Percentiles rank a stretch among this genome's conserved stretches.
Conservation (phyloP, 2,888 invertebrate genomes). For the Drosophila kokeensis region DNA sequence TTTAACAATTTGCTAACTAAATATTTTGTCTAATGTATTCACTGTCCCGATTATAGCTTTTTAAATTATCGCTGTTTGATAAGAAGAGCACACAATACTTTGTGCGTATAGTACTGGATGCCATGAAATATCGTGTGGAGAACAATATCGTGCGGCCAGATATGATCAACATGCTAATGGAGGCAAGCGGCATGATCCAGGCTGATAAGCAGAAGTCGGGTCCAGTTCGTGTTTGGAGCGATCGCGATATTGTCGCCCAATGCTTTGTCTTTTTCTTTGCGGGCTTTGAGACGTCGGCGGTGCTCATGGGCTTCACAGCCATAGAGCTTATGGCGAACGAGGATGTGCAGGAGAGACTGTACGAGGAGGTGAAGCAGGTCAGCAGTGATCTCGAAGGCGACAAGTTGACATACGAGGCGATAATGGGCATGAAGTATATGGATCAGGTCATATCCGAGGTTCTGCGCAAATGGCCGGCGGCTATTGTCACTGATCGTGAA, state of each 20-base stretch:
- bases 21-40: not conserved
- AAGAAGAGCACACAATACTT: conserved; percentile 83
- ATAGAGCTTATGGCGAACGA: conserved; percentile 87
- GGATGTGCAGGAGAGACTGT: conserved; percentile 87
- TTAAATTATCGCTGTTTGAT: conserved; percentile 82
- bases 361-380: conserved; percentile 86
- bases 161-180: conserved; percentile 87
- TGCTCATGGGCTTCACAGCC: conserved; percentile 86
- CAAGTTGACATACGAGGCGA: conserved; percentile 86
- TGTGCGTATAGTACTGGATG: conserved; percentile 83
- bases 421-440: conserved; percentile 87
- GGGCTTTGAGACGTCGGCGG: conserved; percentile 86
- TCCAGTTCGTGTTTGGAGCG: conserved; percentile 80
- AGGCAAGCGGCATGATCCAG: conserved; percentile 84
- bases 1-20: not conserved
- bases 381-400: conserved; percentile 84
- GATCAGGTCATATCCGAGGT: conserved; percentile 87
- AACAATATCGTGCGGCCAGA: conserved; percentile 86
- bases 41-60: conserved; percentile 41
- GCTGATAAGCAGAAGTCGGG: conserved; percentile 64
- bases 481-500: conserved; percentile 85
- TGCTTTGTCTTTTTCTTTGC: conserved; percentile 87
- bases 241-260: conserved; percentile 87
- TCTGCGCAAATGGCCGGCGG: conserved; percentile 86
- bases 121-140: conserved; percentile 85